Conservation (phyloP, 2,797 vertebrate genomes). For the Hoplostethus mediterraneus region DNA sequence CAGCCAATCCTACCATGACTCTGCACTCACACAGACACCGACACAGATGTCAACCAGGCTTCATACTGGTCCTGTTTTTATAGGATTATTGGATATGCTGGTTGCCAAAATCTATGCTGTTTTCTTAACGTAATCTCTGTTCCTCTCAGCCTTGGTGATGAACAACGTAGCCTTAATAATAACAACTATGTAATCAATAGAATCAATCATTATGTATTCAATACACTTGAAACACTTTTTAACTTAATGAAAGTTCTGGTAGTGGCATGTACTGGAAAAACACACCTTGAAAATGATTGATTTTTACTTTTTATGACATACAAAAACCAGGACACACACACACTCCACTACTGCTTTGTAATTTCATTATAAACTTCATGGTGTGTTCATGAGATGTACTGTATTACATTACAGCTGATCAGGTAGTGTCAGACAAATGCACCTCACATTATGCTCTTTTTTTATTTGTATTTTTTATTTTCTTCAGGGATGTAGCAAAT, state of each 20-base stretch:
- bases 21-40: not conserved
- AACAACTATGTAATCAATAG: not conserved
- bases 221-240: not conserved
- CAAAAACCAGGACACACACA: conserved; percentile 14
- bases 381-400: too few species aligned
- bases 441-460: not conserved
- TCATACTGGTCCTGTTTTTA: not conserved
- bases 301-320: conserved; percentile 30
- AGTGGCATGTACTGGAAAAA: not conserved
- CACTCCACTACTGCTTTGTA: conserved; percentile 3
- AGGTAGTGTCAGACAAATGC: not conserved
- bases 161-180: conserved; percentile 1
- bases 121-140: not conserved
- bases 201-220: not conserved
- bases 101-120: not conserved
- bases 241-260: not conserved
- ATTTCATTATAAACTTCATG: not conserved
- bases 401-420: too few species aligned
- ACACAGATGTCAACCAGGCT: not conserved
- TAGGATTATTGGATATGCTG: not conserved
- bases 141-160: conserved; percentile 12
- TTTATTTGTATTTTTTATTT: not conserved
- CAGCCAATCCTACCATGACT: not conserved
- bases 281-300: conserved; percentile 3
- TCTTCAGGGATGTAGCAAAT: conserved; percentile 10